These are phyloP conservation scores for Lasioglossum zephyrum DNA, from an alignment of 2,888 invertebrate species.

Conservation along the genomic window DNA sequence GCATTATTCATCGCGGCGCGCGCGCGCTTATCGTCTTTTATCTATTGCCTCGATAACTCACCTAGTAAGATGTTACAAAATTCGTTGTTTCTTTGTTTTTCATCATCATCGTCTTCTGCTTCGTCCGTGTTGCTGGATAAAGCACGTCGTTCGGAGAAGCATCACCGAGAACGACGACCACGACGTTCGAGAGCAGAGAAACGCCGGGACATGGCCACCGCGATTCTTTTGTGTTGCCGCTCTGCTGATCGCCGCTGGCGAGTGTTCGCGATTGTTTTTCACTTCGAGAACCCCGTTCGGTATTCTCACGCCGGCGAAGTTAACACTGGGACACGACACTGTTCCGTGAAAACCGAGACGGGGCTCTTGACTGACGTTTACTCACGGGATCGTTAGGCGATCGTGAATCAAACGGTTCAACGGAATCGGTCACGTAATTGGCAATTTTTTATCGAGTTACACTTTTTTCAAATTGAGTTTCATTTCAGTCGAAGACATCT, in stretches of 20 bases:
- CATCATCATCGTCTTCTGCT: background rate
- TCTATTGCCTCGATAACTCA: constrained; percentile 37
- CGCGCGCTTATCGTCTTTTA: constrained; percentile 51
- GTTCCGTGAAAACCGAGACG: background rate
- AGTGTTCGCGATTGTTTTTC: constrained; percentile 51
- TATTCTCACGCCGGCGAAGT: constrained; percentile 27
- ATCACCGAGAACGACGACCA: constrained; percentile 19
- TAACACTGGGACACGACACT: background rate
- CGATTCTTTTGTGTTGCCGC: constrained; percentile 79
- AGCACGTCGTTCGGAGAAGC: constrained; percentile 3
- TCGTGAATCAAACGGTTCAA: background rate
- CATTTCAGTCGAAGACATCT: too few relatives aligned
- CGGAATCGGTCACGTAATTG: background rate
- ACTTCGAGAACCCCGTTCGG: constrained; percentile 27
- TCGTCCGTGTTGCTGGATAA: background rate
- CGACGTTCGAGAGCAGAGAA: constrained; percentile 25
- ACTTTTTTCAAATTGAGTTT: background rate
- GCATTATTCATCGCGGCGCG: constrained; percentile 58
- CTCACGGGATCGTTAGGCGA: background rate
- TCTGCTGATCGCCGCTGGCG: constrained; percentile 66
- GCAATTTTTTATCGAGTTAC: background rate
- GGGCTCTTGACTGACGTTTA: background rate
- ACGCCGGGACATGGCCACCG: constrained; percentile 59
- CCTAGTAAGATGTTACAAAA: constrained; percentile 33
- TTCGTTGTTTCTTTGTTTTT: constrained; percentile 2